Conservation (phyloP, 2,888 invertebrate species). For the Archips xylosteana region DNA sequence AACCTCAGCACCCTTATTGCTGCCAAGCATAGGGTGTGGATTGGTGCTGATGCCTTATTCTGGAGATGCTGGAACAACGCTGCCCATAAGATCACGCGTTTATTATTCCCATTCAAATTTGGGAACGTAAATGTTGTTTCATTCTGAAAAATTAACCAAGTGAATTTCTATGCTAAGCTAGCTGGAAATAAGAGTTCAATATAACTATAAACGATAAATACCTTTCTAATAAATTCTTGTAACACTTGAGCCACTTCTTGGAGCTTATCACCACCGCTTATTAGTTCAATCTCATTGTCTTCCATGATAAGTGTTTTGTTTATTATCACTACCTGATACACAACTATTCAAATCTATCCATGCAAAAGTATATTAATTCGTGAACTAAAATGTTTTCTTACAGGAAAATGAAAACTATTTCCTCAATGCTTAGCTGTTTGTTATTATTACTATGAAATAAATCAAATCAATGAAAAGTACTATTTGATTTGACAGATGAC, state of each 20-base stretch:
- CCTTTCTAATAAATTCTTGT: constrained; percentile 65
- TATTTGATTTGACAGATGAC: no score
- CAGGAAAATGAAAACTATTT: background rate
- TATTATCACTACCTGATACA: constrained; percentile 5
- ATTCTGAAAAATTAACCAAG: constrained; percentile 64
- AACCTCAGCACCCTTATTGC: constrained; percentile 89
- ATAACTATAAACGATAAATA: constrained; percentile 44
- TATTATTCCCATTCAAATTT: constrained; percentile 83
- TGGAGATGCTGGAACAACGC: constrained; percentile 86
- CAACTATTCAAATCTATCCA: background rate
- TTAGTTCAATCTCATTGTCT: constrained; percentile 67
- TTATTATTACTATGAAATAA: no score
- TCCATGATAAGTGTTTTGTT: constrained; percentile 59
- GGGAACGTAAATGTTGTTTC: constrained; percentile 86
- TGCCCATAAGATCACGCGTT: constrained; percentile 86
- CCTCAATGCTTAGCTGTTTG: no score
- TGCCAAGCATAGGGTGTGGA: constrained; percentile 85
- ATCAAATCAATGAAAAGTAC: no score
- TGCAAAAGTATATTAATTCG: background rate
- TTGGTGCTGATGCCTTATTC: constrained; percentile 69
- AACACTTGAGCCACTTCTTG: constrained; percentile 60
- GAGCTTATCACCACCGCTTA: constrained; percentile 57
- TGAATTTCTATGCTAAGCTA: background rate
- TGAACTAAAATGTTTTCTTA: background rate
- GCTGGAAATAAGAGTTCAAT: background rate